Evolutionary conservation across 2,113 vertebrate genomes (phyloP).

Genomic region (Engraulis encrasicolus): DNA sequence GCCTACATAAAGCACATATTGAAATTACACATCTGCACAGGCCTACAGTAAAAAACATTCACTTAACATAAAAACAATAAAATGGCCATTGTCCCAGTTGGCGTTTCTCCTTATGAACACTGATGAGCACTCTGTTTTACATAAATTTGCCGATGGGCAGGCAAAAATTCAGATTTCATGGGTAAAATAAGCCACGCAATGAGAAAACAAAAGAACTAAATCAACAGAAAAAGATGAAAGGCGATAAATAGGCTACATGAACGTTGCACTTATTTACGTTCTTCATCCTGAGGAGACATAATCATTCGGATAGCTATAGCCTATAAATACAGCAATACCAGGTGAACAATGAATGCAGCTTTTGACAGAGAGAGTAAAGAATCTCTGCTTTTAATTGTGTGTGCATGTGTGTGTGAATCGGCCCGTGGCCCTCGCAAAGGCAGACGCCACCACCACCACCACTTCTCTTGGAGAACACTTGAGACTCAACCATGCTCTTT

Average conservation of each 20-base stretch:
- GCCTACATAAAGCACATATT: too few relatives aligned
- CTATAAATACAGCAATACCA: conserved; percentile 77
- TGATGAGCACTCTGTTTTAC: conserved; percentile 53
- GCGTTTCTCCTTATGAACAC: conserved; percentile 63
- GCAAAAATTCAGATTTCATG: not conserved
- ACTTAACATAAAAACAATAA: too few relatives aligned
- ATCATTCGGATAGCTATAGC: conserved; percentile 75
- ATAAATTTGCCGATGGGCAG: conserved; percentile 48
- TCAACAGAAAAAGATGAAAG: conserved; percentile 7
- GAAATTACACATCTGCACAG: too few relatives aligned
- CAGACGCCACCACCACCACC: conserved; percentile 69
- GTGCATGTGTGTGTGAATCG: conserved; percentile 82
- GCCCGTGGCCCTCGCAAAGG: conserved; percentile 74
- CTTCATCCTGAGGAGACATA: conserved; percentile 80
- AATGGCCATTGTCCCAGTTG: conserved; percentile 67
- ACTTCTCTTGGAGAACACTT: conserved; percentile 67
- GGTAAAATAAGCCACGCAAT: not conserved
- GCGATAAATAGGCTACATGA: not conserved
- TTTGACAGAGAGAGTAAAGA: too few relatives aligned
- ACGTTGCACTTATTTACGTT: not conserved
- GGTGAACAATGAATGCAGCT: conserved; percentile 75
- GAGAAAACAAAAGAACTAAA: not conserved
- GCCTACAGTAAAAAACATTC: too few relatives aligned
- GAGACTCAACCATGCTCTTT: conserved; percentile 63
- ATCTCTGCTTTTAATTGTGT: conserved; percentile 75